Conservation (phyloP, 2,888 invertebrate species). For the Acleris literana region DNA sequence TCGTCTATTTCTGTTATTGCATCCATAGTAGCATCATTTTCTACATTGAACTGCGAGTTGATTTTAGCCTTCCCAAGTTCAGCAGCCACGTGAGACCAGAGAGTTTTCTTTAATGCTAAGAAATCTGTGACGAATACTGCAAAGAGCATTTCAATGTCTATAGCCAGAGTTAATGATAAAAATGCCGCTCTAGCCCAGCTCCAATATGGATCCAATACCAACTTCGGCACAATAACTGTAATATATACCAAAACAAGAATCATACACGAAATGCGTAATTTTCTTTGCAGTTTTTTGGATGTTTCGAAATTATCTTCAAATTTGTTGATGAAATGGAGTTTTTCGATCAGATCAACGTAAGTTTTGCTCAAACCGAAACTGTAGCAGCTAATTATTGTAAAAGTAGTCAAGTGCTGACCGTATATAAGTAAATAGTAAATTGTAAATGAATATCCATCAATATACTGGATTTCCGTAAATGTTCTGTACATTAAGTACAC, state of each 20-base stretch:
- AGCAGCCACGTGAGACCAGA: conserved; percentile 1
- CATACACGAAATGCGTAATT: background rate
- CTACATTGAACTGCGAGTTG: background rate
- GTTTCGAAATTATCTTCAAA: background rate
- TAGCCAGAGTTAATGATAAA: conserved; percentile 2
- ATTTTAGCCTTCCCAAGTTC: background rate
- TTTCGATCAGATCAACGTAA: conserved; percentile 3
- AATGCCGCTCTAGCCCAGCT: conserved; percentile 15
- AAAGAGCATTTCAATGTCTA: conserved; percentile 22
- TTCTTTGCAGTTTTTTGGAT: conserved; percentile 1
- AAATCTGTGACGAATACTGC: conserved; percentile 9
- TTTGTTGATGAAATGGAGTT: conserved; percentile 6
- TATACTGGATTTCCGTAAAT: background rate
- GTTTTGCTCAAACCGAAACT: conserved; percentile 12
- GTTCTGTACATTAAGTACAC: background rate
- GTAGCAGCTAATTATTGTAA: conserved; percentile 5
- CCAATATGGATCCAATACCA: conserved; percentile 19
- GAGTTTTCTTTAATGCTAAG: conserved; percentile 9
- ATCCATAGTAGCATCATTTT: background rate
- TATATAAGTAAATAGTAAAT: conserved; percentile 14
- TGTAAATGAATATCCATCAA: background rate
- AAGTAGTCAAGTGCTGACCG: conserved; percentile 14
- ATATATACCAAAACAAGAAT: conserved; percentile 8
- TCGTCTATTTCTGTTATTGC: background rate
- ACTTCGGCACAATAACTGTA: conserved; percentile 10